Base-by-base conservation (phyloP, 1,140 invertebrate genomes). In the Rhopalosiphum padi region DNA sequence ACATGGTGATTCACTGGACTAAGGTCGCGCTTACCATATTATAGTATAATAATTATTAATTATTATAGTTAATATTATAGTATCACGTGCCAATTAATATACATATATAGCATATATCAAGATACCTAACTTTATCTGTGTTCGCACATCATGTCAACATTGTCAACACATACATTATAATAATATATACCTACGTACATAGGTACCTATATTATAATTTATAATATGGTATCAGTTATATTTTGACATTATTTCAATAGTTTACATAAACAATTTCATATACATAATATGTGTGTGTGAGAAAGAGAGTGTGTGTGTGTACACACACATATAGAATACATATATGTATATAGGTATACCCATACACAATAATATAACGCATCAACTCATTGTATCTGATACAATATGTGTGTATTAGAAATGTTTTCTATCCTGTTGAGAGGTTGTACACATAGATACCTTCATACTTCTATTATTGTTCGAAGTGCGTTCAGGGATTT, bases 391-490 rank as follows among this genome's bases (percentile, higher is more conserved):
- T 88, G 86, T 88, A 21, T 51, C 86, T 9, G n/a, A 48, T 51
- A 51, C 86, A 87, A 87, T 87, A 85, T 77, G 41, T 43, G 8
- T 85, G 23, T 87, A 30, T 87, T 25, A 77, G 23, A 46, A 87
- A 87, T n/a, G 43, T 87, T 77, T 77, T 77, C 60, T 77, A n/a
- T 11, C 41, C 85, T 87, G 85, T 87, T 46, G 23, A 46, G 23
- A 30, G 41, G 60, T n/a, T 77, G 60, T 77, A 77, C n/a, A 77
- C n/a, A 77, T 30, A 9, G 0, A n/a, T 77, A 77, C n/a, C 11
- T 77, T 35, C n/a, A 77, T 77, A 77, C 30, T 77, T 77, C 60
- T 77, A 77, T 77, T 37, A 88, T 88, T 89, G 48, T 89, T 90
- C 23, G 23, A 90, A 9, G 37, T 18, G 0, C 51, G 51, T 90